Evolutionary conservation across 2,888 invertebrate genomes (phyloP), one percentile per base, ranked within the genome.

Genomic region (Taenaris catops): DNA sequence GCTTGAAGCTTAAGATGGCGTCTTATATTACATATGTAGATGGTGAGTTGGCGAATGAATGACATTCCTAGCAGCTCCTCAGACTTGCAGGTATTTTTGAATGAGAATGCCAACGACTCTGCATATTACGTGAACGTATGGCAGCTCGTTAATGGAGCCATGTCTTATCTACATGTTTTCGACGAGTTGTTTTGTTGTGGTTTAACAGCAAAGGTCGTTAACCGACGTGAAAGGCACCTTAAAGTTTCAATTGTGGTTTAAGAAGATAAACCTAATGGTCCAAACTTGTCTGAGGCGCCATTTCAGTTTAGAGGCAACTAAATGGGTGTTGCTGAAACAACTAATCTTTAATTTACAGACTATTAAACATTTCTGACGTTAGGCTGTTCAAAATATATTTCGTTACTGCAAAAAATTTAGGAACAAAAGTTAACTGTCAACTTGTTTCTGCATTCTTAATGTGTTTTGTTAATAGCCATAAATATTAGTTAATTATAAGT

Each of bases 61-160:
- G 44, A 49, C 49, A 46, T 55, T 51, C 51, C 38, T 38, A 39
- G 44, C 29, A 40, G 20, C 42, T 44, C 40, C 40, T 45, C 39
- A 46, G 47, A 49, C 44, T 47, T 51, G 44, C 41, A 46, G 46
- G 49, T 41, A 48, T 46, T 46, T 49, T 43, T 44, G 39, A 47
- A 48, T 44, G 46, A 51, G 44, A 48, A 49, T 46, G 33, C 48
- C 48, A 19, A 25, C 20, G 41, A 41, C 38, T 44, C 26, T 36
- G 38, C 40, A 41, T 42, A 41, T 42, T 43, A 43, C 38, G 37
- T 44, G 34, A 36, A 8, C 8, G 33, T 17, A 43, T 39, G 19
- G 37, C 12, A 14, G 24, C 16, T 31, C 34, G 23, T 32, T 39
- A 43, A 43, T 43, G 28, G 25, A 29, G 21, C 25, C 18, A 9